phyloP scores from a whole-genome alignment of 2,113 vertebrate species.

The Sminthopsis crassicaudata region DNA sequence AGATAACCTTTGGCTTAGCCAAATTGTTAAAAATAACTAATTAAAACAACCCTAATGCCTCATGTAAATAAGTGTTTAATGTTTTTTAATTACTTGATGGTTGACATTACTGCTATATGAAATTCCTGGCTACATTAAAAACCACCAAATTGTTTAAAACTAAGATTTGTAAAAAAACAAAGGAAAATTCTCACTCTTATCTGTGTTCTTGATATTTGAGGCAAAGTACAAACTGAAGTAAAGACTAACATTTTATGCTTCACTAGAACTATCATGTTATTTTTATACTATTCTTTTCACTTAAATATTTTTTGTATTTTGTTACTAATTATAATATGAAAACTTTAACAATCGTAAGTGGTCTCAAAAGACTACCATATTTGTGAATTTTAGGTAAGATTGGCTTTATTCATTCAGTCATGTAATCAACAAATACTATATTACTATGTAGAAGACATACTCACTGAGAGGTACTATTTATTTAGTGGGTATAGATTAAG shows the following conservation, averaged over 20 bases:
- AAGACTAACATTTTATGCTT: slow-evolving; percentile 11
- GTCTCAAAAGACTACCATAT: not conserved
- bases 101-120: slow-evolving; percentile 39
- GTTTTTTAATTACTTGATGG: slow-evolving; percentile 68
- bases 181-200: slow-evolving; percentile 35
- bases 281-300: not conserved
- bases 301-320: not conserved
- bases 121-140: slow-evolving; percentile 59
- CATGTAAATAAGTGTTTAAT: slow-evolving; percentile 10
- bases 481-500: not conserved
- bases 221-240: not conserved
- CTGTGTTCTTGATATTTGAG: slow-evolving; percentile 32
- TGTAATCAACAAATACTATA: slow-evolving; percentile 23
- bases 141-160: slow-evolving; percentile 2
- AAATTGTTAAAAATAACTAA: slow-evolving; percentile 48
- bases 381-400: slow-evolving; percentile 22
- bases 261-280: not conserved
- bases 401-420: not conserved
- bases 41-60: slow-evolving; percentile 65
- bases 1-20: slow-evolving; percentile 75
- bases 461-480: not conserved
- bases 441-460: not conserved
- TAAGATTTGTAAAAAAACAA: slow-evolving; percentile 12
- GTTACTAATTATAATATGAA: slow-evolving; percentile 12
- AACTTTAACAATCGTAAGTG: not conserved